Evolutionary conservation across 2,888 invertebrate species (phyloP).

Genomic region (Eudasyphora cyanicolor): DNA sequence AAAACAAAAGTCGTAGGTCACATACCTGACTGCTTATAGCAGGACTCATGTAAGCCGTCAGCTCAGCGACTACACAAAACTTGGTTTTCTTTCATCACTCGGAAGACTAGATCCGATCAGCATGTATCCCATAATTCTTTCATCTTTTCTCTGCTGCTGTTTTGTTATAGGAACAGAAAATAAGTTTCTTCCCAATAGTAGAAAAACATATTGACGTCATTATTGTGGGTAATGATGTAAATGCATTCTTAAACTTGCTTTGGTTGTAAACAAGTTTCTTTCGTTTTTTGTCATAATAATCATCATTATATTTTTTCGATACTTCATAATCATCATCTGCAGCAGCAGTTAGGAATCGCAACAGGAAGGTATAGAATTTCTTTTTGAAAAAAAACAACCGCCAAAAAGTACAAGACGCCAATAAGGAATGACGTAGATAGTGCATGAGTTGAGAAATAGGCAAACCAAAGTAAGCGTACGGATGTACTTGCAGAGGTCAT

Average conservation of each 20-base stretch:
- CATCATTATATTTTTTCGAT: neutral
- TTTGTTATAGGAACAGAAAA: neutral
- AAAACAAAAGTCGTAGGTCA: conserved; percentile 41
- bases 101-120: conserved; percentile 10
- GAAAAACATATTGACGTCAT: conserved; percentile 60
- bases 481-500: no score
- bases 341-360: conserved; percentile 15
- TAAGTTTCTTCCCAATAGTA: conserved; percentile 45
- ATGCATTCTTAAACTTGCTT: conserved; percentile 54
- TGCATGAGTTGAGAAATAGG: no score
- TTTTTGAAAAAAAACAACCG: neutral
- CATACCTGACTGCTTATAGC: neutral
- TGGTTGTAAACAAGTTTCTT: conserved; percentile 44
- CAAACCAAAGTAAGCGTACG: no score
- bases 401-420: neutral
- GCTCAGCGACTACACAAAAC: conserved; percentile 44
- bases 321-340: neutral
- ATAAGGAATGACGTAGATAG: no score
- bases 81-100: conserved; percentile 22
- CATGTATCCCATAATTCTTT: neutral
- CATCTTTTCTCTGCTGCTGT: neutral
- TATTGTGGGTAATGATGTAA: conserved; percentile 41
- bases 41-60: neutral
- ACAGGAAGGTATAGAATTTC: conserved; percentile 58
- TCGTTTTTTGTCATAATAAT: neutral